Conservation (phyloP, 2,113 vertebrate genomes). For the Gadus macrocephalus region DNA sequence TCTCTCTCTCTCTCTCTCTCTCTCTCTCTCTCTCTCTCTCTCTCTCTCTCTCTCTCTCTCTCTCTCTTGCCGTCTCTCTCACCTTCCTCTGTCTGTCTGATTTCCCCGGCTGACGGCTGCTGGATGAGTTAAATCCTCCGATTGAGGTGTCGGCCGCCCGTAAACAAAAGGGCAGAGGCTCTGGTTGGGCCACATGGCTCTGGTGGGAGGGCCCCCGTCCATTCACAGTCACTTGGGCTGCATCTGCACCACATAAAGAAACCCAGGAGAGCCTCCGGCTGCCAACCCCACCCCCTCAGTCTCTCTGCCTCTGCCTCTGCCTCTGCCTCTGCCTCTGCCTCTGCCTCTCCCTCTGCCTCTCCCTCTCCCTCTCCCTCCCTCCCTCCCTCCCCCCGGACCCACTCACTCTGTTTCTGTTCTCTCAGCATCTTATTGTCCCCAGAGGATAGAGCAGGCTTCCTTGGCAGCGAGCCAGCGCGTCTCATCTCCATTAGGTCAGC, state of each 20-base stretch:
- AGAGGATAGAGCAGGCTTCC: conserved; percentile 38
- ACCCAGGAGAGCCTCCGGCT: conserved; percentile 33
- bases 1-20: too few relatives aligned
- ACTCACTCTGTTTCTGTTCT: conserved; percentile 28
- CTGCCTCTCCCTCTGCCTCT: neutral
- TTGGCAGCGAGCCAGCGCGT: conserved; percentile 49
- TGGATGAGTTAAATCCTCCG: conserved; percentile 50
- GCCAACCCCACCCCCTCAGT: conserved; percentile 26
- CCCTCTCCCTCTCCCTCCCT: neutral
- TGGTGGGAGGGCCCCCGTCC: conserved; percentile 43
- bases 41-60: conserved; percentile 20
- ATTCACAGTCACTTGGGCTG: conserved; percentile 55
- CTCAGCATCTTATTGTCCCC: conserved; percentile 33
- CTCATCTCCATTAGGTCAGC: conserved; percentile 58
- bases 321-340: neutral
- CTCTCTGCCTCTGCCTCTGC: conserved; percentile 9
- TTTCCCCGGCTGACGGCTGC: conserved; percentile 43
- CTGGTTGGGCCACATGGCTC: conserved; percentile 64
- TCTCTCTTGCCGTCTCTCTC: conserved; percentile 12
- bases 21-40: too few relatives aligned
- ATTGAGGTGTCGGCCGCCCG: conserved; percentile 35
- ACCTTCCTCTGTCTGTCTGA: conserved; percentile 19
- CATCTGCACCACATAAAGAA: conserved; percentile 54
- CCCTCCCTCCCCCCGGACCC: neutral
- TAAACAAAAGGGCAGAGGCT: conserved; percentile 51